Evolutionary conservation across 1,140 invertebrate species (phyloP).

Genomic region (Halesus radiatus): DNA sequence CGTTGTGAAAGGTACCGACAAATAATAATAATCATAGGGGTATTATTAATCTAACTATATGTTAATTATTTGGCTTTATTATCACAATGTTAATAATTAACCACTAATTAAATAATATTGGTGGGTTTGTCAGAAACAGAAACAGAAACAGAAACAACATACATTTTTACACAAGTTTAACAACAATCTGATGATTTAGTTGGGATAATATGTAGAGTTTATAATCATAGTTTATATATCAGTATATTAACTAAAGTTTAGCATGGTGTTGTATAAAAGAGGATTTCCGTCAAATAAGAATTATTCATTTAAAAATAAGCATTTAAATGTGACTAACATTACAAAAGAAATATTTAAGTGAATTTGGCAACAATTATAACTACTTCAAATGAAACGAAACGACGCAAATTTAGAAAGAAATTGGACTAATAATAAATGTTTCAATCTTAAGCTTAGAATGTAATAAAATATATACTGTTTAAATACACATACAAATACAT

Average conservation of each 20-base stretch:
- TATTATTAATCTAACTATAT: slow-evolving; percentile 46
- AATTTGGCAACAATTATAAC: not conserved
- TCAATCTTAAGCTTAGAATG: slow-evolving; percentile 31
- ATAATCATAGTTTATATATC: no score
- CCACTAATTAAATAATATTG: slow-evolving; percentile 14
- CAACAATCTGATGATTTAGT: no score
- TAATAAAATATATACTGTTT: slow-evolving; percentile 33
- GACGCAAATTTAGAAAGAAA: no score
- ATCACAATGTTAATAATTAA: slow-evolving; percentile 52
- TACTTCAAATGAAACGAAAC: no score
- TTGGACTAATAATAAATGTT: not conserved
- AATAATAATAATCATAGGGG: slow-evolving; percentile 40
- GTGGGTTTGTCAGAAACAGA: not conserved
- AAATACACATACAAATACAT: slow-evolving; percentile 20
- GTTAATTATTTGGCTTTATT: slow-evolving; percentile 56
- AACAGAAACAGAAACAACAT: not conserved
- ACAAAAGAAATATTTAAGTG: not conserved
- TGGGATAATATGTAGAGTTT: no score
- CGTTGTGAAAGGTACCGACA: slow-evolving; percentile 42
- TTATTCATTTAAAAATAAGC: no score
- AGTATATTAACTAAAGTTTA: no score
- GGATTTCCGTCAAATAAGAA: no score
- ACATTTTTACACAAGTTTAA: no score
- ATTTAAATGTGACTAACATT: no score
- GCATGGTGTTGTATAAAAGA: no score